Base-by-base conservation (phyloP, 2,797 vertebrate genomes). In the Furcifer pardalis region DNA sequence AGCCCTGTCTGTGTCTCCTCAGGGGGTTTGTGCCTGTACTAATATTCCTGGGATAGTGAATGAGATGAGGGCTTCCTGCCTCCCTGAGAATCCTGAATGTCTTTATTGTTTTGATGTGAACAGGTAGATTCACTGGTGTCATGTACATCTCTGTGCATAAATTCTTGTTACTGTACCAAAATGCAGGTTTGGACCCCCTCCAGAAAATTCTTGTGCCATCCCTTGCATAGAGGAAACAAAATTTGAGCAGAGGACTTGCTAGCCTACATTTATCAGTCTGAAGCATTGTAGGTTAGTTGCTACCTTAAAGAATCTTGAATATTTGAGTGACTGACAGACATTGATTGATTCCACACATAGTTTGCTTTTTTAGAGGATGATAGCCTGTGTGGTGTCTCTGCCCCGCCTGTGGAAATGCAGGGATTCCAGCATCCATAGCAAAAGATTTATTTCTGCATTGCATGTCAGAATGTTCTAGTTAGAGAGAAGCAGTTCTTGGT, bases 401-500 rank as follows among this genome's bases (percentile, higher is more conserved):
- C 78, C 2, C 27, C 35, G n/a, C 40, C 90, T 65, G 73, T 85
- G 87, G 76, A 65, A 86, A 66, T 88, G 86, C 85, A 89, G 81
- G 85, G 74, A 60, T 83, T 88, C n/a, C 68, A 59, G 40, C 83
- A 75, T 81, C 88, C 60, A 8, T 76, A 87, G 85, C 27, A 69
- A 84, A 81, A 86, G 66, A 46, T 37, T n/a, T 5, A 42, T 79
- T 86, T 91, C 79, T 81, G 13, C 65, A 30, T 84, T 79, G 30
- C 13, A 0, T 65, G n/a, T 80, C 89, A 42, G 35, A 87, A 56
- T 56, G 27, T 77, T 83, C 4, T 77, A 65, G 77, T 10, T 75
- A 35, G 69, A 89, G 68, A 88, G 87, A 62, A 79, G 72, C 78
- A 88, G 56, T 83, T 89, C 83, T 37, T 77, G 86, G 89, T 9